Conservation (phyloP, 2,797 vertebrate genomes). For the Coracias cyanogaster region DNA sequence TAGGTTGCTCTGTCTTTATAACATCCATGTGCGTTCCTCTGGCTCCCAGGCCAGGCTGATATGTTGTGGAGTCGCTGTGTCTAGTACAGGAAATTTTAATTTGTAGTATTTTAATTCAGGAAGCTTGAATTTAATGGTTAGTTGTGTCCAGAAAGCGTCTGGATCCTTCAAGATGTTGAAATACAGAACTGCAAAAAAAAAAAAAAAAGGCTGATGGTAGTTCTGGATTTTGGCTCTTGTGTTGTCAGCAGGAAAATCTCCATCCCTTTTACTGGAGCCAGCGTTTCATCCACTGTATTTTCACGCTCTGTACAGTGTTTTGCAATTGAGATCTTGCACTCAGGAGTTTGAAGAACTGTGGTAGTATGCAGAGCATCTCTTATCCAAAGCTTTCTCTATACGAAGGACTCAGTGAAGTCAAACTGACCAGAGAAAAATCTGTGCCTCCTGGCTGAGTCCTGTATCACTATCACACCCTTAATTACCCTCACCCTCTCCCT, state of each 20-base stretch:
- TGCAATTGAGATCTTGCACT: neutral
- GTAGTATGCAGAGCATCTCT: neutral
- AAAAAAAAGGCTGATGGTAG: neutral
- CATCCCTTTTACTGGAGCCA: neutral
- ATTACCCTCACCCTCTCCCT: neutral
- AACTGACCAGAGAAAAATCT: neutral
- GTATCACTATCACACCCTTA: neutral
- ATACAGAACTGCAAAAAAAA: neutral
- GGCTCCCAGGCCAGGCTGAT: neutral
- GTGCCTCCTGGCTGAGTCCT: neutral
- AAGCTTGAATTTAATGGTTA: conserved; percentile 8
- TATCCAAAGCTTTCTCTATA: neutral
- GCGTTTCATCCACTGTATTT: neutral
- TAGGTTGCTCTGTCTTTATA: conserved; percentile 25
- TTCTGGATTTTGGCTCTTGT: neutral
- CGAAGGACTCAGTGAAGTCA: neutral
- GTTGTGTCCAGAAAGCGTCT: neutral
- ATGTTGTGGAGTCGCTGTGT: neutral
- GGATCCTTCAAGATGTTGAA: conserved; percentile 7
- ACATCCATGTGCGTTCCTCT: neutral
- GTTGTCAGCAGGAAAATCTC: conserved; percentile 26
- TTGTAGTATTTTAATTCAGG: neutral
- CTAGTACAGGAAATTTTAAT: conserved; percentile 15
- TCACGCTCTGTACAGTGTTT: neutral
- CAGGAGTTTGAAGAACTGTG: neutral